phyloP scores from a whole-genome alignment of 2,797 vertebrate species.

The Lepidocolaptes lacrymiger region DNA sequence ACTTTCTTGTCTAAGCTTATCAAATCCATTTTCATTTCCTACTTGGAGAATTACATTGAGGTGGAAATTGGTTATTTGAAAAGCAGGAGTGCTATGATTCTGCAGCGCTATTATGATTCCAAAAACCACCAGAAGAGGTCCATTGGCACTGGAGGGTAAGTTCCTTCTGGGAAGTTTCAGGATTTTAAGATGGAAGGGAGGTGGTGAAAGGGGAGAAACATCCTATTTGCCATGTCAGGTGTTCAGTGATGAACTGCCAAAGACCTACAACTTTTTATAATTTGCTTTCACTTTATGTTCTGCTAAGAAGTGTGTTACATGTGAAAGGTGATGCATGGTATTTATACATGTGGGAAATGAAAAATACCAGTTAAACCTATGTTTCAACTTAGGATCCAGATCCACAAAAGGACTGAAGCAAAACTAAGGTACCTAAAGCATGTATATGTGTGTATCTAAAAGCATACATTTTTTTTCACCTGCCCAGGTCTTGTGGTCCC shows the following conservation, averaged over 20 bases:
- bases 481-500: slow-evolving; percentile 69
- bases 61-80: slow-evolving; percentile 96
- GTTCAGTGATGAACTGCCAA: neutral
- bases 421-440: slow-evolving; percentile 73
- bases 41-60: slow-evolving; percentile 98
- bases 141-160: slow-evolving; percentile 93
- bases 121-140: slow-evolving; percentile 98
- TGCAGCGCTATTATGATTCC: slow-evolving; percentile 98
- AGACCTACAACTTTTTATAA: neutral
- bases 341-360: slow-evolving; percentile 23
- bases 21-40: slow-evolving; percentile 96
- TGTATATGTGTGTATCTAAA: slow-evolving; percentile 72
- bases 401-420: slow-evolving; percentile 74
- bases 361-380: slow-evolving; percentile 72
- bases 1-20: slow-evolving; percentile 98
- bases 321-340: slow-evolving; percentile 55
- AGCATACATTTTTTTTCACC: slow-evolving; percentile 72
- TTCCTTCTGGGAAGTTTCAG: neutral
- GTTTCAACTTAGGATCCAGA: slow-evolving; percentile 73
- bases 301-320: slow-evolving; percentile 15
- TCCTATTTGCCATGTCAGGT: neutral
- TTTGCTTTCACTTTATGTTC: slow-evolving; percentile 6
- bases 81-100: slow-evolving; percentile 90
- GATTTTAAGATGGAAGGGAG: slow-evolving; percentile 13
- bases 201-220: neutral